Conservation (phyloP, 2,113 vertebrate species). For the Craseonycteris thonglongyai region DNA sequence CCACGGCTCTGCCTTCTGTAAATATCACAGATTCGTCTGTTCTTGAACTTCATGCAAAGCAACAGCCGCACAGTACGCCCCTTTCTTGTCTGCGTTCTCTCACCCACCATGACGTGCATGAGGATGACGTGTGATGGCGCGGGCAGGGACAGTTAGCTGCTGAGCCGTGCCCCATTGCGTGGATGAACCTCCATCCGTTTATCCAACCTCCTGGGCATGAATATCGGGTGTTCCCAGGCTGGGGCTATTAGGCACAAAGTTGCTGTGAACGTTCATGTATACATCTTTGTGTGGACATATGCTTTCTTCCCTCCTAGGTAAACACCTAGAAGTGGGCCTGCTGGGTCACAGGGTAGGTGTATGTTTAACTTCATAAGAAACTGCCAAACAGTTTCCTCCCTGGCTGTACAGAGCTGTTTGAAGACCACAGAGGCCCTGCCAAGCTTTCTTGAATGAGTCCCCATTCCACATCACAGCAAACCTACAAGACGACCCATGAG, state of each 20-base stretch:
- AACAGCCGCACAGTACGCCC: neutral
- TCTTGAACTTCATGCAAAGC: neutral
- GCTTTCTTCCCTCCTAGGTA: neutral
- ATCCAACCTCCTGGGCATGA: neutral
- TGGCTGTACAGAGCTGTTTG: neutral
- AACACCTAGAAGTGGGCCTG: neutral
- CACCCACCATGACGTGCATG: rapidly evolving
- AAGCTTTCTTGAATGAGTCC: neutral
- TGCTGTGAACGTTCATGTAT: no score
- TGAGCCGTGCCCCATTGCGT: rapidly evolving
- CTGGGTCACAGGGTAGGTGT: neutral
- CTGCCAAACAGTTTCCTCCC: neutral
- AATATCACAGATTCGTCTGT: neutral
- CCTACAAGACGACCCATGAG: neutral
- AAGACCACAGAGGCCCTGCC: neutral
- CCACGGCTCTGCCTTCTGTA: neutral
- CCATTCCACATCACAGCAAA: neutral
- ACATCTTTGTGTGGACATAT: neutral
- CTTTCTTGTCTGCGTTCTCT: neutral
- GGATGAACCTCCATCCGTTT: neutral
- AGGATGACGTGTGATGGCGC: neutral
- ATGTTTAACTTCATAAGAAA: neutral
- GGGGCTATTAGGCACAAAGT: neutral
- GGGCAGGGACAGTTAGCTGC: neutral
- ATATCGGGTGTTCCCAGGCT: neutral